These are phyloP conservation scores for Theristicus caerulescens DNA, from an alignment of 2,113 vertebrate species.

Conservation along the genomic window DNA sequence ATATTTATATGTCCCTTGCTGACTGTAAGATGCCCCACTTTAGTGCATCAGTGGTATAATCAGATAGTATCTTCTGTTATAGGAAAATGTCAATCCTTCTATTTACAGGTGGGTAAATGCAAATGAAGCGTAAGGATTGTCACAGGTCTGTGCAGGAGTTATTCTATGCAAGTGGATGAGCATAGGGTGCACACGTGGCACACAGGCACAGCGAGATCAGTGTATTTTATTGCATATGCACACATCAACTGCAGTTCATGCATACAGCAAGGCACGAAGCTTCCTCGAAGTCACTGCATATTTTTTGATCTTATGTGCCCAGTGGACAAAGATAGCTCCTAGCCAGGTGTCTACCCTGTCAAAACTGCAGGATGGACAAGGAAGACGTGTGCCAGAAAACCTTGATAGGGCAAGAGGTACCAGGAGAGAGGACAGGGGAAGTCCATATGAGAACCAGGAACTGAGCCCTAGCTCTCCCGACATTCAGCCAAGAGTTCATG, in stretches of 20 bases:
- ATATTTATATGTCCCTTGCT: background rate
- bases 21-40: background rate
- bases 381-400: background rate
- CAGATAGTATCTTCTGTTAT: background rate
- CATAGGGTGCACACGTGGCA: background rate
- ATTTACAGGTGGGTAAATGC: background rate
- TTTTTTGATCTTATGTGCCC: background rate
- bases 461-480: background rate
- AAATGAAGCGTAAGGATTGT: background rate
- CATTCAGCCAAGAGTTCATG: background rate
- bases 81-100: background rate
- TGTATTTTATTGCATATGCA: background rate
- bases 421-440: background rate
- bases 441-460: background rate
- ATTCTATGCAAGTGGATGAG: background rate
- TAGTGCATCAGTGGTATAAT: background rate
- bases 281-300: fast-evolving
- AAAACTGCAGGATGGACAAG: background rate
- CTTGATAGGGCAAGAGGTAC: background rate
- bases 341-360: background rate
- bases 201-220: fast-evolving
- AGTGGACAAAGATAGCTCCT: background rate
- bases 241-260: background rate
- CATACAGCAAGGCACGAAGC: background rate
- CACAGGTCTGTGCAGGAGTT: background rate